phyloP scores from a whole-genome alignment of 2,888 invertebrate species.

The Pyrocoelia pectoralis region DNA sequence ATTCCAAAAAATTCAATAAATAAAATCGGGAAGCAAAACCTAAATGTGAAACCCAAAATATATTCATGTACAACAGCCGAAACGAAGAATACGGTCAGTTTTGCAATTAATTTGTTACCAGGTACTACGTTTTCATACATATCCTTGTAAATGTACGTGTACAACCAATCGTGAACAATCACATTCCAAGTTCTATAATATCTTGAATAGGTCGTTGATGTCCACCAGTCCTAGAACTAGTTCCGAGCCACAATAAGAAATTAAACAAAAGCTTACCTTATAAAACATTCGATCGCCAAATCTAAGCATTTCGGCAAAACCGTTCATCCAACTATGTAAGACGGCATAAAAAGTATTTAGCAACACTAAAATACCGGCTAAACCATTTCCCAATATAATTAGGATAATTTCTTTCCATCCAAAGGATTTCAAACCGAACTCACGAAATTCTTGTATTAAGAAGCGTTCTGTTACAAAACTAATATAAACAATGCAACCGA shows the following conservation, averaged over 20 bases:
- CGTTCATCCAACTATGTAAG: constrained; percentile 92
- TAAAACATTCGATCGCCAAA: constrained; percentile 90
- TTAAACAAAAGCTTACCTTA: no score
- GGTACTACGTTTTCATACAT: constrained; percentile 59
- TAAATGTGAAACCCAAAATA: constrained; percentile 78
- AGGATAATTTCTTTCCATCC: constrained; percentile 64
- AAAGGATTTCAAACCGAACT: constrained; percentile 63
- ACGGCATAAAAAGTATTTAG: constrained; percentile 76
- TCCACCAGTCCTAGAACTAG: constrained; percentile 96
- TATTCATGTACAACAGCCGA: constrained; percentile 92
- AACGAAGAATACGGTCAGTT: constrained; percentile 74
- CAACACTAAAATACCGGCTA: constrained; percentile 75
- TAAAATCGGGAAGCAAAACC: constrained; percentile 89
- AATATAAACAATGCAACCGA: constrained; percentile 65
- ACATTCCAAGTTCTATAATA: constrained; percentile 95
- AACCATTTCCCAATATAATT: constrained; percentile 74
- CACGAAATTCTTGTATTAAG: constrained; percentile 57
- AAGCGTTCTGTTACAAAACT: constrained; percentile 84
- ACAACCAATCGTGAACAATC: constrained; percentile 94
- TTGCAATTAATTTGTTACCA: constrained; percentile 63
- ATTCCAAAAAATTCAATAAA: constrained; percentile 78
- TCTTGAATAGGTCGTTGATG: constrained; percentile 76
- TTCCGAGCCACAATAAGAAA: no score
- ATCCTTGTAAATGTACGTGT: constrained; percentile 87
- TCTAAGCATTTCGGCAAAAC: constrained; percentile 85